Evolutionary conservation across 2,797 vertebrate genomes (phyloP).

Genomic region (Triplophysa bombifrons): DNA sequence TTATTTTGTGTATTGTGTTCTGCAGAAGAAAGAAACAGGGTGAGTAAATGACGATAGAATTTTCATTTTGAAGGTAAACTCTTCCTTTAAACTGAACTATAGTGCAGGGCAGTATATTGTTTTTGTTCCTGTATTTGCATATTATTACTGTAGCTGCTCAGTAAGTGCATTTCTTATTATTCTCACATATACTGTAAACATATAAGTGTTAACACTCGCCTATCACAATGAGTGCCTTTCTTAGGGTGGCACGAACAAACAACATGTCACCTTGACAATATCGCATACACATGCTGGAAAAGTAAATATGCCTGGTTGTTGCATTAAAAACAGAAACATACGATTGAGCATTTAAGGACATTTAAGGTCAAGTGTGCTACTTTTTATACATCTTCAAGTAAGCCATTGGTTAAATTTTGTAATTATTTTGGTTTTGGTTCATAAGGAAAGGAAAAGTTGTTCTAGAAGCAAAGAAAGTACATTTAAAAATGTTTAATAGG

Average conservation of each 20-base stretch:
- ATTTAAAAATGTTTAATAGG: too few species aligned
- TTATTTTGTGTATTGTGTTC: too few species aligned
- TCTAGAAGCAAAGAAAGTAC: too few species aligned
- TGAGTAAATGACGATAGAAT: too few species aligned
- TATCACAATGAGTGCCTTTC: slow-evolving; percentile 36
- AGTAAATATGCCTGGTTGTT: slow-evolving; percentile 61
- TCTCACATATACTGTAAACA: slow-evolving; percentile 45
- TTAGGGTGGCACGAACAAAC: slow-evolving; percentile 30
- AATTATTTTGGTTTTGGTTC: not conserved
- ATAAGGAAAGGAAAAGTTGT: not conserved
- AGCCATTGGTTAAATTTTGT: not conserved
- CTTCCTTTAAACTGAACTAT: too few species aligned
- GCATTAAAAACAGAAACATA: not conserved
- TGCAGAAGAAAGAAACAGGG: too few species aligned
- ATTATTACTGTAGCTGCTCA: not conserved
- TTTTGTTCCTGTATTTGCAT: not conserved
- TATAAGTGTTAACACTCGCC: slow-evolving; percentile 58
- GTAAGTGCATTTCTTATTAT: slow-evolving; percentile 12
- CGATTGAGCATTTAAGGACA: not conserved
- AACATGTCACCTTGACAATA: slow-evolving; percentile 53
- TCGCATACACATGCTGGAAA: slow-evolving; percentile 57
- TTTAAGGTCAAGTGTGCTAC: not conserved
- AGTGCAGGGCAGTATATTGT: too few species aligned
- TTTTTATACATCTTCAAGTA: not conserved
- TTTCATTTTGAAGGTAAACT: not conserved